Percentiles rank a stretch among this genome's conserved stretches.
phyloP scores from a whole-genome alignment of 2,888 invertebrate genomes.

The Nomada fucata region DNA sequence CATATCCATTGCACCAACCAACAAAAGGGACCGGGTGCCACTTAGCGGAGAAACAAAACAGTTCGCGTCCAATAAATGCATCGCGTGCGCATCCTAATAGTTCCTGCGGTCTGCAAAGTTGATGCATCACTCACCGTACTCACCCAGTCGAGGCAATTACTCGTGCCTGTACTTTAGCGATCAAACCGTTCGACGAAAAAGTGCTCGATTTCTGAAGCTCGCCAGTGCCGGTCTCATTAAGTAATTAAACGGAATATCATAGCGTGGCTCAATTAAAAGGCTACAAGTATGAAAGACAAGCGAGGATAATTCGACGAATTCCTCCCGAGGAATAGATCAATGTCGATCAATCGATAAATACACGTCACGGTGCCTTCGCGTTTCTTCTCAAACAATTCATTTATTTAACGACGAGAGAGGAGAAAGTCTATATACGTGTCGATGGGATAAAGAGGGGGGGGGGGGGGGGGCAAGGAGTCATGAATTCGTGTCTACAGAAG shows the following conservation, averaged over 20 bases:
- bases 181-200: slow-evolving; percentile 1
- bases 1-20: too few species aligned
- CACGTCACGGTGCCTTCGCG: slow-evolving; percentile 26
- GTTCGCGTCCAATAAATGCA: background rate
- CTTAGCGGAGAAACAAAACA: background rate
- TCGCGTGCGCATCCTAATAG: background rate
- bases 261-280: background rate
- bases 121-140: slow-evolving; percentile 3
- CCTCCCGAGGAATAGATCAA: background rate
- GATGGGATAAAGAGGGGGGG: slow-evolving; percentile 10
- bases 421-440: slow-evolving; percentile 67
- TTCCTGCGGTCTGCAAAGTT: slow-evolving; percentile 6
- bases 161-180: background rate
- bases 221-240: background rate
- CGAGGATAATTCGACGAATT: background rate
- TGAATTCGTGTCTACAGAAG: slow-evolving; percentile 9
- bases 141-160: background rate
- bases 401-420: slow-evolving; percentile 69
- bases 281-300: background rate
- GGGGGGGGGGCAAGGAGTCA: slow-evolving; percentile 19
- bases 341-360: background rate
- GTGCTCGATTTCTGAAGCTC: background rate
- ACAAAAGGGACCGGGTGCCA: background rate
- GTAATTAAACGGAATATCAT: slow-evolving; percentile 9
- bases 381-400: slow-evolving; percentile 71